phyloP scores from a whole-genome alignment of 2,888 invertebrate genomes.

The Nomada goodeniana region DNA sequence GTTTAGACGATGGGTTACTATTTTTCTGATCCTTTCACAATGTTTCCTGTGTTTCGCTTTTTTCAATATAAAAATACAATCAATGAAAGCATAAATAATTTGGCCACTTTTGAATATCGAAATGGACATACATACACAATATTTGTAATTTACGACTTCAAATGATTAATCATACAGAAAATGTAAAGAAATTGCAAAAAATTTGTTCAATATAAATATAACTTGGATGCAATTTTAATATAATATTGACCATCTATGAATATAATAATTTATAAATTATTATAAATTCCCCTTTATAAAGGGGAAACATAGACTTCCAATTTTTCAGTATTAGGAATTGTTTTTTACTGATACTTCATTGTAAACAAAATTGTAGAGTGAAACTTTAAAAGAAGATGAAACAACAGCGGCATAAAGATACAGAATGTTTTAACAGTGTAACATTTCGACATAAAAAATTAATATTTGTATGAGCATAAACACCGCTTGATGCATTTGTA shows the following conservation, averaged over 20 bases:
- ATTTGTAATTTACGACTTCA: conserved; percentile 12
- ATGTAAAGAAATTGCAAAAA: conserved; percentile 20
- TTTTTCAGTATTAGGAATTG: conserved; percentile 20
- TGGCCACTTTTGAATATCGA: conserved; percentile 26
- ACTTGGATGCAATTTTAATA: conserved; percentile 30
- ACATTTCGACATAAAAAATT: conserved; percentile 45
- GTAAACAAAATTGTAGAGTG: conserved; percentile 3
- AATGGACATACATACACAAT: conserved; percentile 11
- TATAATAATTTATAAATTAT: conserved; percentile 16
- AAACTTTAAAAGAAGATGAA: conserved; percentile 8
- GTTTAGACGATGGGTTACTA: not conserved
- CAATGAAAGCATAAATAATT: conserved; percentile 23
- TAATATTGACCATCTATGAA: conserved; percentile 17
- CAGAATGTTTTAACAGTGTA: conserved; percentile 8
- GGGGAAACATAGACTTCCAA: not conserved
- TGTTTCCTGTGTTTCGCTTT: not conserved
- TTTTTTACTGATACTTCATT: conserved; percentile 21
- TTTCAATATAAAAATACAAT: not conserved
- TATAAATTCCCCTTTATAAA: too few relatives aligned
- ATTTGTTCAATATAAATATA: conserved; percentile 38
- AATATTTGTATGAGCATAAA: conserved; percentile 36
- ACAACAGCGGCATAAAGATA: conserved; percentile 7
- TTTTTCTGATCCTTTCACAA: not conserved
- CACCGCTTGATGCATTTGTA: conserved; percentile 37
- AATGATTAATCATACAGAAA: conserved; percentile 2